These are phyloP conservation scores for Doryteuthis pealeii DNA, from an alignment of 1,140 invertebrate genomes.

Conservation along the genomic window DNA sequence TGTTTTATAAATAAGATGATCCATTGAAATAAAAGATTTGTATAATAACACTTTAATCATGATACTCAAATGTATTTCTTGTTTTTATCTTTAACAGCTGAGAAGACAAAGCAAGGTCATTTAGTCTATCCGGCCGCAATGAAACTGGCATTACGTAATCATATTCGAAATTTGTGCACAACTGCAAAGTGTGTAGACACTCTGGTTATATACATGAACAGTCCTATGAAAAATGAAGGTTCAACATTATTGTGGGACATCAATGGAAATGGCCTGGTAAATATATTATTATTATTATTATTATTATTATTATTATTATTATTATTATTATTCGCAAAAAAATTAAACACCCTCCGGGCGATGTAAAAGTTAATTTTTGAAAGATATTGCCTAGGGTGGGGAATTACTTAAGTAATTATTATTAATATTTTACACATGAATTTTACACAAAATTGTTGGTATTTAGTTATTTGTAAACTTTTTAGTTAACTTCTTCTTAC, in stretches of 20 bases:
- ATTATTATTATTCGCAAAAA: not conserved
- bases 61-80: too few relatives aligned
- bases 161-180: constrained; percentile 61
- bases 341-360: too few relatives aligned
- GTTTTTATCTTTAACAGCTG: not conserved
- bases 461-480: too few relatives aligned
- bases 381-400: too few relatives aligned
- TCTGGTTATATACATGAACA: constrained; percentile 64
- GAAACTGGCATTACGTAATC: constrained; percentile 63
- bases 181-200: constrained; percentile 63
- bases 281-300: constrained; percentile 16
- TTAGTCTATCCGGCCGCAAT: constrained; percentile 60
- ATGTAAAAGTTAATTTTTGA: too few relatives aligned
- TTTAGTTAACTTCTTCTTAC: too few relatives aligned
- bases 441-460: too few relatives aligned
- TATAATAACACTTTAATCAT: too few relatives aligned
- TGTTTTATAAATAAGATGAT: too few relatives aligned
- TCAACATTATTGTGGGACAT: constrained; percentile 64
- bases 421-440: too few relatives aligned
- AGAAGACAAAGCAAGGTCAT: constrained; percentile 32
- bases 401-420: too few relatives aligned
- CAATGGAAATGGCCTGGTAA: constrained; percentile 63
- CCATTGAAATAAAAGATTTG: too few relatives aligned
- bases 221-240: constrained; percentile 62
- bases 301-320: not conserved